Evolutionary conservation across 2,113 vertebrate species (phyloP).

Genomic region (Chunga burmeisteri): DNA sequence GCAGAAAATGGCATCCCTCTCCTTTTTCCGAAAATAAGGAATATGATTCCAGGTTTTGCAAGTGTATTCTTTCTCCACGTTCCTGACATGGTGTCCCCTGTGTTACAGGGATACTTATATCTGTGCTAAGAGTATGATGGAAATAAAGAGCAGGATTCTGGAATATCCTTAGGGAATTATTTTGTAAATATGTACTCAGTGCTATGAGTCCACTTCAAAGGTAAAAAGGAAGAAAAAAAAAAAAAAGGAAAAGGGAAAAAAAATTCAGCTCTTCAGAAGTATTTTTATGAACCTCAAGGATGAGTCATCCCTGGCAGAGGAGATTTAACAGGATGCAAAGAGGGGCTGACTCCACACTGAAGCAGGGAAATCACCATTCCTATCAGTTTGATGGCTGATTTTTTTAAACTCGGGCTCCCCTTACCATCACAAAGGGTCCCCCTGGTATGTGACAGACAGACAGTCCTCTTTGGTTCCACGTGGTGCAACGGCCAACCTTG

Average conservation of each 20-base stretch:
- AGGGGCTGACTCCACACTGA: neutral
- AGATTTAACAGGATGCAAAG: slow-evolving; percentile 41
- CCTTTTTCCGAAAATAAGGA: neutral
- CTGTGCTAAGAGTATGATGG: neutral
- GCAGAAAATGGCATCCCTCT: neutral
- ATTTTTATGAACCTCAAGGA: slow-evolving; percentile 42
- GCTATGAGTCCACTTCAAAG: neutral
- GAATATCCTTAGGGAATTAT: neutral
- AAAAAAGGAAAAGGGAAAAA: neutral
- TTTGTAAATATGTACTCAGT: neutral
- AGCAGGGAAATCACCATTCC: neutral
- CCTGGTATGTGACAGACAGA: neutral
- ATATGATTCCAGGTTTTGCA: neutral
- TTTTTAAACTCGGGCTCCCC: neutral
- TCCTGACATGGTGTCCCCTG: neutral
- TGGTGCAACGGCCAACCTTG: neutral
- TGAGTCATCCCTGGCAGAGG: slow-evolving; percentile 56
- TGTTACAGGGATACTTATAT: neutral
- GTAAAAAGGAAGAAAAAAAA: neutral
- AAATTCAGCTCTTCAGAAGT: neutral
- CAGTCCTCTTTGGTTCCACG: neutral
- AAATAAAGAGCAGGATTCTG: neutral
- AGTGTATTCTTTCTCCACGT: neutral
- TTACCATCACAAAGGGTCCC: neutral
- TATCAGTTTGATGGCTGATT: neutral